Conservation (phyloP, 1,140 invertebrate genomes). For the Adoxophyes honmai region DNA sequence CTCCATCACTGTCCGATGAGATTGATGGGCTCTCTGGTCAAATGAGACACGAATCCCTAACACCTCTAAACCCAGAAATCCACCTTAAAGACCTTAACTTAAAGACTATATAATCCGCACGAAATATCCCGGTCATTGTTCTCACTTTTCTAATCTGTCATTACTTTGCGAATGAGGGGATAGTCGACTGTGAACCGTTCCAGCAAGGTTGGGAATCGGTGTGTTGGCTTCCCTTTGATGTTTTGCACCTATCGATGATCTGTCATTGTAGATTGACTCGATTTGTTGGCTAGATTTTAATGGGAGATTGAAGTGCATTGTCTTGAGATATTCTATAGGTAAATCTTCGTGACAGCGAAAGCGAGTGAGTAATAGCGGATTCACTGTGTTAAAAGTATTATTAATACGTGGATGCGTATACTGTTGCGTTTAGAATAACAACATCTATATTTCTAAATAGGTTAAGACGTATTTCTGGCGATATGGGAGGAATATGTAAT, state of each 20-base stretch:
- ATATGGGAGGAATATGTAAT: too few species aligned
- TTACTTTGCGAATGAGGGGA: constrained; percentile 6
- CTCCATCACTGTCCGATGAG: constrained; percentile 66
- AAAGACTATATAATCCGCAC: constrained; percentile 1
- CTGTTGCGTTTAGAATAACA: too few species aligned
- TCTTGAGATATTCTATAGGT: neutral
- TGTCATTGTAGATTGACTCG: constrained; percentile 17
- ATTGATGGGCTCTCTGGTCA: constrained; percentile 58
- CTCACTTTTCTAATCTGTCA: constrained; percentile 39
- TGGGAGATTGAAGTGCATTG: constrained; percentile 11
- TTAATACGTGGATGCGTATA: too few species aligned
- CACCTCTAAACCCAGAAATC: neutral
- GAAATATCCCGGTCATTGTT: constrained; percentile 17
- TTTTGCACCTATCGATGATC: constrained; percentile 18
- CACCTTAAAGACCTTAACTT: constrained; percentile 7
- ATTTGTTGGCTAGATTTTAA: constrained; percentile 15
- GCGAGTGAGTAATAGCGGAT: constrained; percentile 24
- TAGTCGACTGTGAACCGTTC: neutral
- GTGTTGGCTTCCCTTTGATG: constrained; percentile 2
- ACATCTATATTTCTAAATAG: too few species aligned
- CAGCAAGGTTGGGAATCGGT: neutral
- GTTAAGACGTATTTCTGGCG: too few species aligned
- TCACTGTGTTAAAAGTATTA: too few species aligned
- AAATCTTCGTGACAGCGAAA: neutral
- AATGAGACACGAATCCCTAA: constrained; percentile 36